Evolutionary conservation across 2,113 vertebrate species (phyloP), one percentile per base, ranked within the genome.

Genomic region (Pogona vitticeps): DNA sequence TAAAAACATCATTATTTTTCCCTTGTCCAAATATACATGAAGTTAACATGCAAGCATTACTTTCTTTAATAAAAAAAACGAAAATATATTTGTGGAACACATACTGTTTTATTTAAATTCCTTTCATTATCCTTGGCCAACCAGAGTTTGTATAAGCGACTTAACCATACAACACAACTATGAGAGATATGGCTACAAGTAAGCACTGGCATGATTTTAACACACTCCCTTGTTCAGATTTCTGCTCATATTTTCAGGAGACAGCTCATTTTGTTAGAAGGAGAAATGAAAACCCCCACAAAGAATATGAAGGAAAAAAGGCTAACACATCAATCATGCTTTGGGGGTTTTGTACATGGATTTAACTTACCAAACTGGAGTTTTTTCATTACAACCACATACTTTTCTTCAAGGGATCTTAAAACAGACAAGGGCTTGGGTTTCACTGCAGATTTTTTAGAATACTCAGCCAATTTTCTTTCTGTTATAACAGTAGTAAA

Each of bases 321-420:
- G 46, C 46, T 52, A 10, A 52, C 10, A 52, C 46, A 5, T 52
- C 46, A 52, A 52, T 6, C 46, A 52, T 52, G 46, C 46, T 52
- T 52, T 52, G 5, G 46, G 46, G 46, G 3, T 73, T 82, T 31
- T n/a, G 42, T 10, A 59, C 8, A 85, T 5, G 88, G 14, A 80
- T 86, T 81, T 63, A 91, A 97, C 98, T 97, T 96, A 99, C 99
- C 99, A 85, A 99, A 99, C 88, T 99, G 99, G 58, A 99, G 97
- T 92, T 99, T 99, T 96, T 98, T 99, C 99, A 99, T 99, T 90
- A 98, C 97, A 87, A 97, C 98, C 20, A 98, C 98, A 79, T 98
- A 99, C 92, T 98, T 99, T 91, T 99, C 98, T 96, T 99, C 98
- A 80, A 99, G 95, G 77, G 99, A 99, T 72, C 98, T 97, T 78